Base-by-base conservation (phyloP, 2,113 vertebrate species). In the Siniperca chuatsi region DNA sequence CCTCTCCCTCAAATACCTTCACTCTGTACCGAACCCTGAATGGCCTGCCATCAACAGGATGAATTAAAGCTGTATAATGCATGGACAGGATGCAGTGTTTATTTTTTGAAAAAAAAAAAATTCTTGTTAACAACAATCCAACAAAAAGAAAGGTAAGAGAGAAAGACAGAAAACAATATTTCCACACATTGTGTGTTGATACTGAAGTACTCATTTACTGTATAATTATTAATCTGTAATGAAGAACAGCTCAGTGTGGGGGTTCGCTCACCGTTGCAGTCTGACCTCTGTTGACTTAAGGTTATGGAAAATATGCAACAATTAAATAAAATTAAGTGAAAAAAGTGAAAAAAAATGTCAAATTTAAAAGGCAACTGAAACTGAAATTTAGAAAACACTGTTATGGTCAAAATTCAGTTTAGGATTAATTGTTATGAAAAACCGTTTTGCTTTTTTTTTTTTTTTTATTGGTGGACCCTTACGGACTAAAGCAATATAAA, bases 1-100 rank as follows among this genome's bases (percentile, higher is more conserved):
- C 75, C 86, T 86, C 79, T 83, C 52, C 73, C 87, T 71, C 76
- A 83, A 75, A 88, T 87, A 84, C 78, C 83, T 89, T 4, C 82
- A 46, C 85, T 68, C 79, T 55, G 66, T 61, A 65, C 70, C 35
- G 25, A 48, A 3, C 15, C 20, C 44, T 89, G 85, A 84, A 84
- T 71, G 70, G 79, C 85, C 68, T 64, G 52, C 80, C 65, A 74
- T 55, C 81, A 52, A 20, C 82, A 50, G 73, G 20, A 42, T 65
- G 71, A 79, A 85, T 61, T 54, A 60, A 40, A 82, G 67, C 7
- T 10, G 48, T 1, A 50, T n/a, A 60, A 2, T 84, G 75, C 65
- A 78, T 46, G 61, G 61, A 40, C 48, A 57, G 77, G 13, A 33
- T 60, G 42, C 65, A 25, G 33, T 13, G 1, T 16, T 64, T 54